Percentiles rank a stretch among this genome's conserved stretches.
These are phyloP conservation scores for Micromesistius poutassou DNA, from an alignment of 2,797 vertebrate genomes.

Conservation along the genomic window DNA sequence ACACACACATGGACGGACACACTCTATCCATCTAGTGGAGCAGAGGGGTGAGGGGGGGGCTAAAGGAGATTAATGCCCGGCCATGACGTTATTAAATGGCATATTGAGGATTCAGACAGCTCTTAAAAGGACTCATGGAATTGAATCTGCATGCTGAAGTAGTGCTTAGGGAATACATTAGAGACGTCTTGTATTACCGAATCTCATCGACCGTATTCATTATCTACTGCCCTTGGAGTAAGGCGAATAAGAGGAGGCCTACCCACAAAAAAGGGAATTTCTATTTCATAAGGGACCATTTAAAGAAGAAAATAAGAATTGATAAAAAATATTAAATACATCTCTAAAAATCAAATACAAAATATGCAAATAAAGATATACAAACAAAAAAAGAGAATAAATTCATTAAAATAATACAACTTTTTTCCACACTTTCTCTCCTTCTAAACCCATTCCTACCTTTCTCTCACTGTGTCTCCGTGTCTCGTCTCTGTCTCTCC, in stretches of 20 bases:
- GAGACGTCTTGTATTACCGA: background rate
- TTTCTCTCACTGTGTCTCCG: too few relatives aligned
- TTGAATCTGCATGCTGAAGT: background rate
- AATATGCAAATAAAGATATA: too few relatives aligned
- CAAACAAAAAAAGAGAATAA: too few relatives aligned
- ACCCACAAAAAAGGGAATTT: background rate
- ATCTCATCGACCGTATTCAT: background rate
- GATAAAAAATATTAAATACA: too few relatives aligned
- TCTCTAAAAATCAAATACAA: too few relatives aligned
- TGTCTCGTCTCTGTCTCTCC: background rate
- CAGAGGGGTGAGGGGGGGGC: too few relatives aligned
- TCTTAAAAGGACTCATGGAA: background rate
- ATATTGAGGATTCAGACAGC: background rate
- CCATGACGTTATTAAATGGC: background rate
- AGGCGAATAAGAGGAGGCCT: background rate
- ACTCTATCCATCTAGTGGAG: too few relatives aligned
- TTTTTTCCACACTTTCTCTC: background rate
- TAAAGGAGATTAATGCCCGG: background rate
- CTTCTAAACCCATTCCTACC: background rate
- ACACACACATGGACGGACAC: background rate
- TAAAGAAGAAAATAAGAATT: background rate
- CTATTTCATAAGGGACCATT: too few relatives aligned
- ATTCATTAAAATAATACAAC: too few relatives aligned
- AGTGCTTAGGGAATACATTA: background rate
- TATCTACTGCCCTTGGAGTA: background rate